Conservation (phyloP, 2,888 invertebrate species). For the Cistogaster globosa region DNA sequence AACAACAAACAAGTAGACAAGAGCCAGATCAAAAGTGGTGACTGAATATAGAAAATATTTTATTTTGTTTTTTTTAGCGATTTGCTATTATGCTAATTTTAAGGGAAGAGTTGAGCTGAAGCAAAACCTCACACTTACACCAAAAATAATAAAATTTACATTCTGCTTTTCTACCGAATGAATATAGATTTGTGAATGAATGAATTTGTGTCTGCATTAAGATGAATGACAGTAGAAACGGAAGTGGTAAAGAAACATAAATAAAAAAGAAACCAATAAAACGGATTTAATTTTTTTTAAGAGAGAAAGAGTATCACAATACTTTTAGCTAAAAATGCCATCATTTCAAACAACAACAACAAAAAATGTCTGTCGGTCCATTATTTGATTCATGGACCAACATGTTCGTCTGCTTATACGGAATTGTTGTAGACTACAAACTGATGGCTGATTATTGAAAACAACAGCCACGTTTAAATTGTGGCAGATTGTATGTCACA, state of each 20-base stretch:
- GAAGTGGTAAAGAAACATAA: conserved; percentile 16
- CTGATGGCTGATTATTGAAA: conserved; percentile 44
- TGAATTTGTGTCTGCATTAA: conserved; percentile 38
- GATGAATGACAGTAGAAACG: conserved; percentile 45
- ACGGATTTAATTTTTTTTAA: conserved; percentile 53
- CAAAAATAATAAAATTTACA: background rate
- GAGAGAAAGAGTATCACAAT: conserved; percentile 45
- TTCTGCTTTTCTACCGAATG: background rate
- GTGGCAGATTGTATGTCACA: conserved; percentile 11
- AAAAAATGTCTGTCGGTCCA: background rate
- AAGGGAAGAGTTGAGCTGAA: background rate
- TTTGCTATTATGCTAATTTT: conserved; percentile 59
- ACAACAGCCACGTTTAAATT: conserved; percentile 33
- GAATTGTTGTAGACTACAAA: background rate
- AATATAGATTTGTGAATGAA: background rate
- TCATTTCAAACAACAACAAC: no score
- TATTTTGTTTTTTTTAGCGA: conserved; percentile 42
- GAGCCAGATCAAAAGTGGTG: conserved; percentile 36
- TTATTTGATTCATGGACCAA: background rate
- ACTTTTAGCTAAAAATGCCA: conserved; percentile 32
- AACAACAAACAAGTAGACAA: conserved; percentile 10
- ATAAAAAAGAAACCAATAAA: conserved; percentile 55
- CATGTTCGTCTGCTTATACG: background rate
- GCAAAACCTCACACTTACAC: background rate
- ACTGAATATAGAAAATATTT: conserved; percentile 20